phyloP scores from a whole-genome alignment of 2,888 invertebrate species.

The Hyalella azteca region DNA sequence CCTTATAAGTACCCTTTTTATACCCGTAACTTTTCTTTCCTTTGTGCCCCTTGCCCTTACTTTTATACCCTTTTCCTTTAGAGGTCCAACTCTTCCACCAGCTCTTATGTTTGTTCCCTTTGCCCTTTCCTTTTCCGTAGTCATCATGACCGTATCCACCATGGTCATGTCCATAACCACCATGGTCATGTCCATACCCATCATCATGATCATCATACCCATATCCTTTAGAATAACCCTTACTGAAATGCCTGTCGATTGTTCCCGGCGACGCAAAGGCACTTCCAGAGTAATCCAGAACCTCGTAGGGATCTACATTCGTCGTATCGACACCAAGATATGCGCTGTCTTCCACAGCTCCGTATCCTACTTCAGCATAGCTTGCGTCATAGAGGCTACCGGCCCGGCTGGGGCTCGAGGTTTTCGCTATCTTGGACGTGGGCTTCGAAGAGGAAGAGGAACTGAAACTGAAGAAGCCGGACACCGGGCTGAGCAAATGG shows the following conservation, averaged over 20 bases:
- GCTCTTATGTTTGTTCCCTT: not conserved
- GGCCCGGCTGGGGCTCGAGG: not conserved
- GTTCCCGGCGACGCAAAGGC: not conserved
- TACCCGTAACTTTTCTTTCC: not conserved
- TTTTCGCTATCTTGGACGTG: not conserved
- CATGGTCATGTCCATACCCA: not conserved
- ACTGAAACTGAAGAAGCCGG: not conserved
- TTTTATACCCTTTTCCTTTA: conserved; percentile 23
- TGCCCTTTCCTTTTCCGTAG: not conserved
- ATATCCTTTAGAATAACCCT: not conserved
- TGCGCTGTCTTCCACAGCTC: not conserved
- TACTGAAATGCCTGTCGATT: not conserved
- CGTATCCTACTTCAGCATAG: not conserved
- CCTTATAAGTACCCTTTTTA: not conserved
- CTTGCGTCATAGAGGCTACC: conserved; percentile 2
- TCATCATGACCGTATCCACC: conserved; percentile 1
- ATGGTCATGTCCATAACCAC: not conserved
- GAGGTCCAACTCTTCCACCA: conserved; percentile 27
- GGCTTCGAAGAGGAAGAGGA: conserved; percentile 14
- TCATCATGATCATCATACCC: conserved; percentile 14
- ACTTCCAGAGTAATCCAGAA: not conserved
- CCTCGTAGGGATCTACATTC: not conserved
- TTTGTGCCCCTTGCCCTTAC: not conserved
- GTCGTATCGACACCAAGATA: not conserved
- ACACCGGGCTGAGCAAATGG: not conserved